These are phyloP conservation scores for Gari tellinella DNA, from an alignment of 2,888 invertebrate species.

Conservation along the genomic window DNA sequence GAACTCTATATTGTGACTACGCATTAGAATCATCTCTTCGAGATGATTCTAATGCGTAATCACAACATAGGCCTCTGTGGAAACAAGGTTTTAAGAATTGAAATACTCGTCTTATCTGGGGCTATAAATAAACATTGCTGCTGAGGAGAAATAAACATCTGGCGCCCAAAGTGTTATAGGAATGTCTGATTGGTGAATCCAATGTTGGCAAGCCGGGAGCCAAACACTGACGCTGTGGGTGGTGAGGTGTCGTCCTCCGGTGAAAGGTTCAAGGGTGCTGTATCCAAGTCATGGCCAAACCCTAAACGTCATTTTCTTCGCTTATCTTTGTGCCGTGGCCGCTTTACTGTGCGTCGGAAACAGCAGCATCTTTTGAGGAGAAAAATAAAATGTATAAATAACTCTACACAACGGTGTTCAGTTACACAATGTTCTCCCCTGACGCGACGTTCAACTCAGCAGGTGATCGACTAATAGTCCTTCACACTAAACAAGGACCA, in stretches of 20 bases:
- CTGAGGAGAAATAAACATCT: no score
- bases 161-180: slow-evolving; percentile 5
- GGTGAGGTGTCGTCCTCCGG: slow-evolving; percentile 50
- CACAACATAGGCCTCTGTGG: no score
- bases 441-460: no score
- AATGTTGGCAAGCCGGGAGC: slow-evolving; percentile 12
- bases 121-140: no score
- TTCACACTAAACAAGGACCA: no score
- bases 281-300: slow-evolving; percentile 75
- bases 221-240: slow-evolving; percentile 26
- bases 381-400: slow-evolving; percentile 32
- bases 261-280: slow-evolving; percentile 65
- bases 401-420: neutral
- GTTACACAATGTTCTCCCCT: no score
- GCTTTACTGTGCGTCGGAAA: slow-evolving; percentile 73
- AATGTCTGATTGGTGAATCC: slow-evolving; percentile 20
- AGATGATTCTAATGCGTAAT: no score
- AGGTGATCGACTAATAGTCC: no score
- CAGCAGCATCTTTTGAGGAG: slow-evolving; percentile 76
- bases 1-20: no score
- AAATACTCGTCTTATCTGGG: no score
- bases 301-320: slow-evolving; percentile 79
- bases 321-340: slow-evolving; percentile 73
- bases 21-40: no score
- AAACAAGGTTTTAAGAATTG: no score